Evolutionary conservation across 2,797 vertebrate genomes (phyloP), one percentile per base, ranked within the genome.

Genomic region (Tolypeutes matacus): DNA sequence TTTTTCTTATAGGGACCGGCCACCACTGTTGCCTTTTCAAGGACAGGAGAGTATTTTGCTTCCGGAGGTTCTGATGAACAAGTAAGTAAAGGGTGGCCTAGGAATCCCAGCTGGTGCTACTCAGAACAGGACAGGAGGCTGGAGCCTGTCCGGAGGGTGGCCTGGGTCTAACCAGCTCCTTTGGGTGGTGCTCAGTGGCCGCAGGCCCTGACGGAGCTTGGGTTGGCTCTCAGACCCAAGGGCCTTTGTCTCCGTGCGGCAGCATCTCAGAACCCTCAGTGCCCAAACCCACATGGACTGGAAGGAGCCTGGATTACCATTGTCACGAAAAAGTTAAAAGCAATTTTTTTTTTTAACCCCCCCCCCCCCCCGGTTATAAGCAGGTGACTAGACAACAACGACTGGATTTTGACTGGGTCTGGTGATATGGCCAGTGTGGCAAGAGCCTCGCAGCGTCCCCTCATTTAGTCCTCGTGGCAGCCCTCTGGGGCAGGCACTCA

Each of bases 11-110:
- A 99, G 99, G 99, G 99, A n/a, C 98, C 99, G 86, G 99, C 98
- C 81, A 99, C 98, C 82, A 98, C 98, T 91, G 99, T 99, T 95
- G 97, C 98, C 0, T 99, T 99, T 97, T 99, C 99, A 89, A 98
- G 98, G 97, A 98, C 98, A 1, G 99, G 99, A 90, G 99, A 99
- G 21, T 98, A 98, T 88, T 99, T 99, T 98, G 99, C 99, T 25
- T 99, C 99, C 42, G 99, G 99, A 92, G 99, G 99, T 31, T 98
- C 99, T 86, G 99, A 99, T 97, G 99, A 99, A 93, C 99, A 99
- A 98, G 99, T 99, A 97, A 97, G 87, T 96, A 29, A 78, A 77
- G 80, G 75, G 27, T 14, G 25, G n/a, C 21, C 15, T 8, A 56
- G 58, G n/a, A 31, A 0, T 78, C 49, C 29, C 51, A 17, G 27